phyloP scores from a whole-genome alignment of 92 coral and sea anemone genomes.

The Zoanthus solanderi region DNA sequence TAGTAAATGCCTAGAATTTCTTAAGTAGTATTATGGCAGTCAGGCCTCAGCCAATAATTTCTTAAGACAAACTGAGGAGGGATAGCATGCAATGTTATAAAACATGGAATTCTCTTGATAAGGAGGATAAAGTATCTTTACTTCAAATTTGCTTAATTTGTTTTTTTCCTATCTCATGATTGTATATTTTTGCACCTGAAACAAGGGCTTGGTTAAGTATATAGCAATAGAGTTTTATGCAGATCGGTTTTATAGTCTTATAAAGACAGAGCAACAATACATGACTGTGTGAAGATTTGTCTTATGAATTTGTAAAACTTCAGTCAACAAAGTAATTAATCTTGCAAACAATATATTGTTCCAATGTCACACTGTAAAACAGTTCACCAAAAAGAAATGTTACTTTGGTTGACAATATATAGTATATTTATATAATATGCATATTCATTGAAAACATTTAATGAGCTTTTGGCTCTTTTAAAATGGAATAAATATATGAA shows the following conservation, averaged over 20 bases:
- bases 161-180: background rate
- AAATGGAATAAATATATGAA: slow-evolving; percentile 1
- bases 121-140: slow-evolving; percentile 2
- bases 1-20: background rate
- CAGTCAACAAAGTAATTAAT: background rate
- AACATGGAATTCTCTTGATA: background rate
- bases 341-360: slow-evolving; percentile 1
- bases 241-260: background rate
- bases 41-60: slow-evolving; percentile 1
- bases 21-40: background rate
- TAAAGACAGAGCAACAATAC: background rate
- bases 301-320: background rate
- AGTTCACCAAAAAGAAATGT: background rate
- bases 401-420: background rate
- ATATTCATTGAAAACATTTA: background rate
- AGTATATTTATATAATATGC: background rate
- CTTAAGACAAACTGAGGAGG: background rate
- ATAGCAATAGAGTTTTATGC: slow-evolving; percentile 2
- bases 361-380: background rate
- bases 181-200: background rate
- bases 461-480: background rate
- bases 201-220: slow-evolving; percentile 1
- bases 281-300: background rate
- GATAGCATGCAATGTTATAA: background rate
- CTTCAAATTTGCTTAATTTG: background rate